A percentile compares a stretch with the other conserved stretches of the same genome.
Conservation (phyloP, 2,113 vertebrate genomes). For the Taurulus bubalis region DNA sequence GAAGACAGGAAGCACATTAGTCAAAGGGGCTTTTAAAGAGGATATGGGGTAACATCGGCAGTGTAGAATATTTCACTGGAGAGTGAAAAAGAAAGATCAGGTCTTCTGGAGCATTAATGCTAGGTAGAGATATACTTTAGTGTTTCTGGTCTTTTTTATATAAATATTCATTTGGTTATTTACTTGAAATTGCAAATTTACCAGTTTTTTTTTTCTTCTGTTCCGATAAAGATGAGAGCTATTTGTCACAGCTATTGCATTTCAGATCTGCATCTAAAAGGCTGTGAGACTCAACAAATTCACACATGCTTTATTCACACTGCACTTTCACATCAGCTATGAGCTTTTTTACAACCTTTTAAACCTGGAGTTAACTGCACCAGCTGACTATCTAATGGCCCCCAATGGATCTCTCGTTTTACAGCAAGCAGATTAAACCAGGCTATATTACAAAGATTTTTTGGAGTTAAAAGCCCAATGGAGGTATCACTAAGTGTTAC, state of each 20-base stretch:
- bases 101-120: constrained; percentile 16
- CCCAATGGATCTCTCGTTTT: constrained; percentile 26
- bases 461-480: constrained; percentile 31
- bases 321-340: constrained; percentile 7
- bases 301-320: not conserved
- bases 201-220: constrained; percentile 12
- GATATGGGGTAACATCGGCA: constrained; percentile 19
- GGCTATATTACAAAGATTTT: constrained; percentile 14
- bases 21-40: constrained; percentile 47
- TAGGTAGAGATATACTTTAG: constrained; percentile 17
- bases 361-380: constrained; percentile 33
- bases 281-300: constrained; percentile 40
- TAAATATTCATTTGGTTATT: constrained; percentile 50
- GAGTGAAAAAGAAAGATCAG: constrained; percentile 20
- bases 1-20: constrained; percentile 31
- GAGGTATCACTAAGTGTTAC: constrained; percentile 6
- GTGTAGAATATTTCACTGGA: constrained; percentile 13
- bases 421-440: constrained; percentile 17
- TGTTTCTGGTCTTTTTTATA: constrained; percentile 5
- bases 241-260: constrained; percentile 8
- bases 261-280: constrained; percentile 33
- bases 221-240: not conserved
- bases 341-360: constrained; percentile 38
- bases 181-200: constrained; percentile 26
- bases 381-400: constrained; percentile 33